phyloP scores from a whole-genome alignment of 1,140 invertebrate species.

The Steinernema khuongi region DNA sequence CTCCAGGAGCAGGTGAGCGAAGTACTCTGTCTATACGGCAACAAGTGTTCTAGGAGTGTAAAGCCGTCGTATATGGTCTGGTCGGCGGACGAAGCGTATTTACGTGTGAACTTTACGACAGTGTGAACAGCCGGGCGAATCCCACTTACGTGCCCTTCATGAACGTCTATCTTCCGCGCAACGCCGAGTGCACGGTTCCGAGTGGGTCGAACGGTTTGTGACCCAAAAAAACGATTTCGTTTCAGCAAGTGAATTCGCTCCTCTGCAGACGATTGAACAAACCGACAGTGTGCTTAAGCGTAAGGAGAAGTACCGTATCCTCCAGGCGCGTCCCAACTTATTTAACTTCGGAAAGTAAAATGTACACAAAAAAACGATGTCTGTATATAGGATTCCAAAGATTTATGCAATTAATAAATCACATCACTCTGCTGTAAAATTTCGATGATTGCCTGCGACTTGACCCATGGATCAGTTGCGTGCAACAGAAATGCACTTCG shows the following conservation, averaged over 20 bases:
- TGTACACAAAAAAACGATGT: slow-evolving; percentile 21
- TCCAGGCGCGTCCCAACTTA: slow-evolving; percentile 29
- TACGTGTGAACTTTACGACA: slow-evolving; percentile 52
- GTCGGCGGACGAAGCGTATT: slow-evolving; percentile 52
- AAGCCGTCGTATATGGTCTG: slow-evolving; percentile 51
- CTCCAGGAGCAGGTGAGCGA: slow-evolving; percentile 41
- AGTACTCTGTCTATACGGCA: neutral
- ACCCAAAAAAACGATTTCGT: slow-evolving; percentile 8
- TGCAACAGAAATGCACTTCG: too few relatives aligned
- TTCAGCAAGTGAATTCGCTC: slow-evolving; percentile 33
- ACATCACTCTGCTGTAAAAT: too few relatives aligned
- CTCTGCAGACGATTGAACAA: slow-evolving; percentile 27
- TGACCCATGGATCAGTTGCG: too few relatives aligned
- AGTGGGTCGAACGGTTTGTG: slow-evolving; percentile 17
- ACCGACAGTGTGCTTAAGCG: slow-evolving; percentile 28
- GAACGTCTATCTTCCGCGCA: slow-evolving; percentile 39
- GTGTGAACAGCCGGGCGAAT: slow-evolving; percentile 20
- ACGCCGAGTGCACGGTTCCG: slow-evolving; percentile 29
- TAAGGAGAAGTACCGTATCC: slow-evolving; percentile 32
- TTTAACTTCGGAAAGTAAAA: slow-evolving; percentile 35
- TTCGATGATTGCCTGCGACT: too few relatives aligned
- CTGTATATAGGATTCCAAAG: slow-evolving; percentile 8
- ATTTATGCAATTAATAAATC: neutral
- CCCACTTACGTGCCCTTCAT: slow-evolving; percentile 46
- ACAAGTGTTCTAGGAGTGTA: slow-evolving; percentile 45